These are phyloP conservation scores for Poecilia velifera DNA, from an alignment of 2,797 vertebrate genomes.

Conservation along the genomic window DNA sequence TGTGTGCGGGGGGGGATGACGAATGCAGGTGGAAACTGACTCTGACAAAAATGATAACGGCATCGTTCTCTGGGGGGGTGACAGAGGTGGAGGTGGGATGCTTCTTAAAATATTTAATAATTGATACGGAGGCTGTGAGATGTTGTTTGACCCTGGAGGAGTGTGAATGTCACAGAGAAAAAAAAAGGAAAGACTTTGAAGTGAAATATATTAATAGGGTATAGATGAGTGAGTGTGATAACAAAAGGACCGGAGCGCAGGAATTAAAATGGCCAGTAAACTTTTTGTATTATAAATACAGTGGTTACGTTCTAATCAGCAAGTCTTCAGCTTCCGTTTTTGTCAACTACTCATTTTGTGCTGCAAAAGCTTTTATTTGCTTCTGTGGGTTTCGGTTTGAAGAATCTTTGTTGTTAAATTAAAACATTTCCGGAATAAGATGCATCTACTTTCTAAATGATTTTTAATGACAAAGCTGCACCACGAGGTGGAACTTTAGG, in stretches of 20 bases:
- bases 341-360: neutral
- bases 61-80: constrained; percentile 95
- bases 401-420: neutral
- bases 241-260: constrained; percentile 41
- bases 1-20: constrained; percentile 92
- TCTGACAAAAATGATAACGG: constrained; percentile 99
- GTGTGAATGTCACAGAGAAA: constrained; percentile 97
- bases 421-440: neutral
- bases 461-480: neutral
- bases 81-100: constrained; percentile 94
- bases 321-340: neutral
- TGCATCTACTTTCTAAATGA: neutral
- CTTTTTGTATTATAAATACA: constrained; percentile 61
- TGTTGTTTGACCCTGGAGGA: constrained; percentile 99
- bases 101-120: constrained; percentile 99
- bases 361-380: neutral
- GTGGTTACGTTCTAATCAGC: neutral
- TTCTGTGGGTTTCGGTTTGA: neutral
- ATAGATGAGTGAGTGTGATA: constrained; percentile 15
- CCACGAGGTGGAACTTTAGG: neutral
- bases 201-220: constrained; percentile 83
- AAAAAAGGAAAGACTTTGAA: constrained; percentile 98
- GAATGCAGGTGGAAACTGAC: constrained; percentile 99
- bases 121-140: constrained; percentile 97
- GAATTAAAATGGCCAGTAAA: constrained; percentile 85